Percentiles rank a stretch among this genome's conserved stretches.
phyloP scores from a whole-genome alignment of 2,113 vertebrate genomes.

The Hipposideros armiger region DNA sequence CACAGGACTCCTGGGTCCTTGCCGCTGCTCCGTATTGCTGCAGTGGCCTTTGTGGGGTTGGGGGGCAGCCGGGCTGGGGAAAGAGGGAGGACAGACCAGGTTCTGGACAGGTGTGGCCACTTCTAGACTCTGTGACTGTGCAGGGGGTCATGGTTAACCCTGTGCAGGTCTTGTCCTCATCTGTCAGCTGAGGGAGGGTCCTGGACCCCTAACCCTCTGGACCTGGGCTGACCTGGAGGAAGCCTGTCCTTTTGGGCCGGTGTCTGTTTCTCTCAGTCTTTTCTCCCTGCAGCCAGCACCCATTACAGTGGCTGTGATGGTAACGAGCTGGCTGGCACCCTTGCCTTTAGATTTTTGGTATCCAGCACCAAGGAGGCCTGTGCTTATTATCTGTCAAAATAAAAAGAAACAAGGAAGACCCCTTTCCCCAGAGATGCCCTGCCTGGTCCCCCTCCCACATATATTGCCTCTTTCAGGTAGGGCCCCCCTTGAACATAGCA shows the following conservation, averaged over 20 bases:
- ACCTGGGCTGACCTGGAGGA: neutral
- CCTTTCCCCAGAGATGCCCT: neutral
- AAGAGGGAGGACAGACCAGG: neutral
- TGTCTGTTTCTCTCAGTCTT: neutral
- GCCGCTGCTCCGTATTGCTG: fast-evolving
- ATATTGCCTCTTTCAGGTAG: neutral
- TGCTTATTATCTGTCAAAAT: neutral
- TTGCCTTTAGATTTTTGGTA: neutral
- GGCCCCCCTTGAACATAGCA: neutral
- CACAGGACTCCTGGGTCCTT: neutral
- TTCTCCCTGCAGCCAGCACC: neutral
- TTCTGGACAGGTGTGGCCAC: neutral
- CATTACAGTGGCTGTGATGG: neutral
- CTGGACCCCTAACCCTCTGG: neutral
- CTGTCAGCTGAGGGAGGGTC: neutral
- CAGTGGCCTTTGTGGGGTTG: neutral
- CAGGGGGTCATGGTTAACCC: neutral
- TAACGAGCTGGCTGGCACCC: fast-evolving
- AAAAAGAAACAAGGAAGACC: neutral
- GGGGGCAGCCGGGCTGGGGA: neutral
- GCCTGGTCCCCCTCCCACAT: neutral
- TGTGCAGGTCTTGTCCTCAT: neutral
- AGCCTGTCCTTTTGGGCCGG: neutral
- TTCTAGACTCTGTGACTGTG: neutral
- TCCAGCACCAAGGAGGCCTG: neutral